These are phyloP conservation scores for Acanthisitta chloris DNA, from an alignment of 2,113 vertebrate genomes.

Conservation along the genomic window DNA sequence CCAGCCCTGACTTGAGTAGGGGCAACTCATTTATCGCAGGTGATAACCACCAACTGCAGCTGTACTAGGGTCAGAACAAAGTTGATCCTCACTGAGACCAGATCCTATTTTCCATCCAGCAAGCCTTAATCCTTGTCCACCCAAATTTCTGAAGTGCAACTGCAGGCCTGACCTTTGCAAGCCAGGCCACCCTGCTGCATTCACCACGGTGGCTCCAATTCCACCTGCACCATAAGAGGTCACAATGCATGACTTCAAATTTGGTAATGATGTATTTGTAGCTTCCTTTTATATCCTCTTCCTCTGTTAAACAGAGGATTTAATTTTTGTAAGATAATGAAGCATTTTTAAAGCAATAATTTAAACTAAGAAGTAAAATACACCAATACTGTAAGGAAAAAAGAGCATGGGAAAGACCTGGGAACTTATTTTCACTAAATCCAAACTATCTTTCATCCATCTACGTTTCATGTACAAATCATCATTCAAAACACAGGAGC, in stretches of 20 bases:
- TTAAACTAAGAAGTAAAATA: not conserved
- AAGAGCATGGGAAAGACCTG: not conserved
- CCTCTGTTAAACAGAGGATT: not conserved
- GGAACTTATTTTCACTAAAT: not conserved
- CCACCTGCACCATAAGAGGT: no score
- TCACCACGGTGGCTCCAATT: not conserved
- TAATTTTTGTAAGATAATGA: not conserved
- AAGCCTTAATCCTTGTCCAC: not conserved
- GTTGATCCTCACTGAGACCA: not conserved
- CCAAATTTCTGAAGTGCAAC: not conserved
- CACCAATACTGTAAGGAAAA: not conserved
- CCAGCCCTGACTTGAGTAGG: fast-evolving
- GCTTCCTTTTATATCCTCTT: not conserved
- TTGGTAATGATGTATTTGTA: not conserved
- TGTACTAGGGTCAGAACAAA: not conserved
- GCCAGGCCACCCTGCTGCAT: no score
- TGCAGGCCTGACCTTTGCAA: not conserved
- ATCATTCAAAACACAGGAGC: not conserved
- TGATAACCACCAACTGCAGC: not conserved
- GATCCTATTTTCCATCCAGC: not conserved
- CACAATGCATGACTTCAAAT: not conserved
- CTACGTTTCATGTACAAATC: not conserved
- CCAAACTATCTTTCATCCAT: not conserved
- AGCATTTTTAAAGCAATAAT: not conserved
- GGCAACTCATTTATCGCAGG: no score